Percentiles rank a stretch among this genome's conserved stretches.
Conservation (phyloP, 1,140 invertebrate species). For the Bicyclus anynana region DNA sequence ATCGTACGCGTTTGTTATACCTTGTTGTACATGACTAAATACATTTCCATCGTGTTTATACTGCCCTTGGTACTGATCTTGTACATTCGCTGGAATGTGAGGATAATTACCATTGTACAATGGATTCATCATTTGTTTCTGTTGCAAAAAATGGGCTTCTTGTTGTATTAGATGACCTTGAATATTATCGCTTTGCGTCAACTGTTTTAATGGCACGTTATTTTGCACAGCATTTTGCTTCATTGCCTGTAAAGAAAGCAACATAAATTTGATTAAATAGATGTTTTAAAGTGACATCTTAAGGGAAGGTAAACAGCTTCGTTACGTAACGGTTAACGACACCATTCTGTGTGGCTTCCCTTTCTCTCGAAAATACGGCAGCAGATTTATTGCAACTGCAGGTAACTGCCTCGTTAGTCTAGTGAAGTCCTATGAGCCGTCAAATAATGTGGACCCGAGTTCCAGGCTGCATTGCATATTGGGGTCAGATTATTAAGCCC, state of each 20-base stretch:
- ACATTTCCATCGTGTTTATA: conserved; percentile 63
- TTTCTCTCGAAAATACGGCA: too few species aligned
- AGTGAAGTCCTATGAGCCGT: too few species aligned
- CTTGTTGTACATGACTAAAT: conserved; percentile 65
- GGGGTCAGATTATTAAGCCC: too few species aligned
- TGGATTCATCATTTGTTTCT: conserved; percentile 71
- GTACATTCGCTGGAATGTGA: conserved; percentile 41
- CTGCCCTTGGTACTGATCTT: conserved; percentile 63
- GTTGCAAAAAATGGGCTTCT: conserved; percentile 73
- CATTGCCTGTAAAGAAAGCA: conserved; percentile 57
- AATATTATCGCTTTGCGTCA: conserved; percentile 70
- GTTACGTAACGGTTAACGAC: too few species aligned
- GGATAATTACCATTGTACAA: conserved; percentile 66
- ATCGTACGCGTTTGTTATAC: conserved; percentile 65
- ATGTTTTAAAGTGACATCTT: too few species aligned
- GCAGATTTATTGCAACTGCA: too few species aligned
- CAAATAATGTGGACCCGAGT: too few species aligned
- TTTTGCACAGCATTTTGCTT: conserved; percentile 74
- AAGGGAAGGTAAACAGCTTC: too few species aligned
- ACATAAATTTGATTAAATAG: neutral
- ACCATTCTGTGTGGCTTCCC: too few species aligned
- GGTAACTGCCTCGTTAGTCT: too few species aligned
- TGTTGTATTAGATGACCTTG: conserved; percentile 70
- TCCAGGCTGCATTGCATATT: too few species aligned
- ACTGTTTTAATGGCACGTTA: conserved; percentile 74